phyloP scores from a whole-genome alignment of 2,797 vertebrate species.

The Ctenopoma multispine region DNA sequence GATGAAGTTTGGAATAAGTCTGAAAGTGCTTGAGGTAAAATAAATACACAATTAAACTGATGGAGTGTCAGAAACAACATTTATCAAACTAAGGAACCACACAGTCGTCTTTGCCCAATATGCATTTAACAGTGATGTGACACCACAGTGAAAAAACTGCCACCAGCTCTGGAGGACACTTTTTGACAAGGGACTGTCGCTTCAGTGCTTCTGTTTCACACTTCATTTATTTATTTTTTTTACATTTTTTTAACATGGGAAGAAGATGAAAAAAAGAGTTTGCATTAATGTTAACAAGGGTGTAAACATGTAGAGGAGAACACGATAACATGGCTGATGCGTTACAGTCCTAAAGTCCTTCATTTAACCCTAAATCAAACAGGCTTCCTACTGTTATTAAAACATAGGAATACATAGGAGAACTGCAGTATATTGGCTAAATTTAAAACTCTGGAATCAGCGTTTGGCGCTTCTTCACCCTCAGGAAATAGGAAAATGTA shows the following conservation, averaged over 20 bases:
- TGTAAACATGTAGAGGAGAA: not conserved
- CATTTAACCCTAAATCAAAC: not conserved
- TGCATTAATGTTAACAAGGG: conserved; percentile 6
- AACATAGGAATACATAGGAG: not conserved
- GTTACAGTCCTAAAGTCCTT: not conserved
- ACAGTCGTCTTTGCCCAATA: conserved; percentile 29
- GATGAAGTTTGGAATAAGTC: conserved; percentile 34
- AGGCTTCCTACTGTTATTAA: not conserved
- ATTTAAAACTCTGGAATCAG: not conserved
- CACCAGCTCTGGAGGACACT: conserved; percentile 29
- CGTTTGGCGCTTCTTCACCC: not conserved
- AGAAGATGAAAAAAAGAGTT: conserved; percentile 9
- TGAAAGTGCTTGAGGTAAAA: conserved; percentile 52
- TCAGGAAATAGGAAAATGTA: conserved; percentile 1
- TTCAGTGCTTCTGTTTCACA: conserved; percentile 12
- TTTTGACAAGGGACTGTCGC: conserved; percentile 46
- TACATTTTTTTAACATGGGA: conserved; percentile 18
- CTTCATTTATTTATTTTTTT: conserved; percentile 33
- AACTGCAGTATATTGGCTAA: not conserved
- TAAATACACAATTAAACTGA: conserved; percentile 66
- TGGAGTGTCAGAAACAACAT: conserved; percentile 56
- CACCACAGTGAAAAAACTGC: conserved; percentile 17
- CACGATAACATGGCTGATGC: not conserved
- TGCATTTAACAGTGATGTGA: conserved; percentile 43
- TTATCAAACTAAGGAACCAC: conserved; percentile 50